Conservation (phyloP, 1,140 invertebrate genomes). For the Reticulitermes speratus region DNA sequence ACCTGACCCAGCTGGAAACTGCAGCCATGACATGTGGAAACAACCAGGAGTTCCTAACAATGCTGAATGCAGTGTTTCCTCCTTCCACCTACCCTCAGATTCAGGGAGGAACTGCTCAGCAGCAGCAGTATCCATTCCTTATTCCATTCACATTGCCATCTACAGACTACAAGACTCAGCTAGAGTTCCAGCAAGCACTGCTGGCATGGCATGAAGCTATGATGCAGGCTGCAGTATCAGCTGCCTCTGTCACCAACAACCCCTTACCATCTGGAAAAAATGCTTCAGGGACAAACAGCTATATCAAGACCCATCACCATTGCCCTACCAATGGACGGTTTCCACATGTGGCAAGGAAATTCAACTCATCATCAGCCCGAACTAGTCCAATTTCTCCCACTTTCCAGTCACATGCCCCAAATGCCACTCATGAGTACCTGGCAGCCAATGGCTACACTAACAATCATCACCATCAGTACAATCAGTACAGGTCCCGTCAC, state of each 20-base stretch:
- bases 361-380: slow-evolving; percentile 44
- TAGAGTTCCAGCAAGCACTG: slow-evolving; percentile 52
- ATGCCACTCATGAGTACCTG: not conserved
- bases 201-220: slow-evolving; percentile 65
- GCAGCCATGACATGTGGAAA: slow-evolving; percentile 41
- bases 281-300: slow-evolving; percentile 31
- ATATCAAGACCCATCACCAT: slow-evolving; percentile 17
- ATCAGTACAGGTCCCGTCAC: slow-evolving; percentile 32
- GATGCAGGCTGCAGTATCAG: slow-evolving; percentile 43
- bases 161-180: slow-evolving; percentile 57
- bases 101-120: not conserved
- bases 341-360: not conserved
- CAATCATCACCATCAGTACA: slow-evolving; percentile 35
- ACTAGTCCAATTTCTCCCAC: slow-evolving; percentile 50
- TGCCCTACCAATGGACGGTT: not conserved
- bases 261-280: slow-evolving; percentile 31
- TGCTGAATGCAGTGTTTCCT: slow-evolving; percentile 38
- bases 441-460: slow-evolving; percentile 34
- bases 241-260: slow-evolving; percentile 30
- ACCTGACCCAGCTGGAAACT: slow-evolving; percentile 60
- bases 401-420: slow-evolving; percentile 46
- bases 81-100: slow-evolving; percentile 26
- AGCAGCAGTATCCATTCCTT: not conserved
- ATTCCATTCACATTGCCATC: slow-evolving; percentile 39
- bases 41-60: slow-evolving; percentile 52